phyloP scores from a whole-genome alignment of 2,797 vertebrate genomes.

The Scomberomorus guttatus region DNA sequence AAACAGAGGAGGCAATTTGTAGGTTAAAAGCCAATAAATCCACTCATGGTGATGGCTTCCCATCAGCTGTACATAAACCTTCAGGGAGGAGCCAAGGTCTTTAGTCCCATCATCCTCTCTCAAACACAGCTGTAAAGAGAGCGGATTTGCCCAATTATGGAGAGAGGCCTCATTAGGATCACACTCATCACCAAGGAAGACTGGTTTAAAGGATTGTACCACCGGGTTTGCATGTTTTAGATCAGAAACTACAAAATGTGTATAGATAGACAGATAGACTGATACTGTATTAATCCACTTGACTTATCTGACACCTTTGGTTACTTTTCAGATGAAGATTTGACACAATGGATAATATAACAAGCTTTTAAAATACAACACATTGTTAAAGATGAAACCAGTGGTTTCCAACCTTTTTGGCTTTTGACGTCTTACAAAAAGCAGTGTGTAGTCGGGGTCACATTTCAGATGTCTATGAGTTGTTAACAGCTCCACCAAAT shows the following conservation, averaged over 20 bases:
- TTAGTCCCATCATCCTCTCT: slow-evolving; percentile 11
- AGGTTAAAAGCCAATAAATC: slow-evolving; percentile 60
- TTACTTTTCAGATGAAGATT: too few relatives aligned
- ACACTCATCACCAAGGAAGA: neutral
- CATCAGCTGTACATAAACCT: slow-evolving; percentile 27
- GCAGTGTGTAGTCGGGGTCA: too few relatives aligned
- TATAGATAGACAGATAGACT: too few relatives aligned
- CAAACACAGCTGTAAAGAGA: neutral
- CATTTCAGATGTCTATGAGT: too few relatives aligned
- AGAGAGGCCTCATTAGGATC: neutral
- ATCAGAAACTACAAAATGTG: neutral
- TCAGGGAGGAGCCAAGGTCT: slow-evolving; percentile 27
- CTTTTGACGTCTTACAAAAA: too few relatives aligned
- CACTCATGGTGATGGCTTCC: slow-evolving; percentile 6
- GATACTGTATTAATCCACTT: too few relatives aligned
- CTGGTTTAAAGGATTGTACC: neutral
- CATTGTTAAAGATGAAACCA: too few relatives aligned
- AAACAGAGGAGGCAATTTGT: slow-evolving; percentile 44
- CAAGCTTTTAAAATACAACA: too few relatives aligned
- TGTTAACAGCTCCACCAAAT: too few relatives aligned
- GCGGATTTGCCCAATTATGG: neutral
- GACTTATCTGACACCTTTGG: too few relatives aligned
- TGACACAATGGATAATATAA: too few relatives aligned
- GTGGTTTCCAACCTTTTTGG: too few relatives aligned
- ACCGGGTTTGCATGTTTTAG: neutral